Percentiles rank a stretch among this genome's conserved stretches.
Conservation (phyloP, 2,888 invertebrate genomes). For the Osmoderma eremita region DNA sequence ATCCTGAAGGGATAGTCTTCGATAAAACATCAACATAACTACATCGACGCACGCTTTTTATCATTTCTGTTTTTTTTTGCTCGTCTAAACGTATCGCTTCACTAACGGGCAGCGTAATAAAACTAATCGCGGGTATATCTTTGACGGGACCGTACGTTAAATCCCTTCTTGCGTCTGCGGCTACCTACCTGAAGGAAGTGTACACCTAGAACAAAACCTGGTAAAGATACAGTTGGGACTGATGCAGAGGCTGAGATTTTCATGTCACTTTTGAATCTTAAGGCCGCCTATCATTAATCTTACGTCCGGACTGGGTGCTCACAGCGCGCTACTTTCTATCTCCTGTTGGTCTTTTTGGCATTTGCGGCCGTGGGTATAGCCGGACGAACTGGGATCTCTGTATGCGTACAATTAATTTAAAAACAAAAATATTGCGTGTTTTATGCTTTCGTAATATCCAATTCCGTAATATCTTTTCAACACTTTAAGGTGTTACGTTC, state of each 20-base stretch:
- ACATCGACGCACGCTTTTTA: no score
- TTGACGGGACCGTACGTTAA: slow-evolving; percentile 42
- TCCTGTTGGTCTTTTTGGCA: slow-evolving; percentile 39
- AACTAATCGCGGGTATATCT: slow-evolving; percentile 38
- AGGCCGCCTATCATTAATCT: slow-evolving; percentile 64
- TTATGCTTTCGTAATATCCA: no score
- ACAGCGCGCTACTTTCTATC: slow-evolving; percentile 50
- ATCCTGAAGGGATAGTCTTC: no score
- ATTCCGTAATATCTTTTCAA: no score
- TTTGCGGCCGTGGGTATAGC: slow-evolving; percentile 39
- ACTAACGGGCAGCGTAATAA: slow-evolving; percentile 26
- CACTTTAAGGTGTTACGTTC: no score
- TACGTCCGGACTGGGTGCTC: slow-evolving; percentile 53
- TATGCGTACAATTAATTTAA: slow-evolving; percentile 26
- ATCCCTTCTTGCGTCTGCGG: slow-evolving; percentile 42
- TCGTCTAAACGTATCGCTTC: slow-evolving; percentile 8
- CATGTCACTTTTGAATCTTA: slow-evolving; percentile 65
- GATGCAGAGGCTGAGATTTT: slow-evolving; percentile 64
- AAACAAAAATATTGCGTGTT: slow-evolving; percentile 14
- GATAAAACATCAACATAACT: no score
- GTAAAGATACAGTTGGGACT: slow-evolving; percentile 60
- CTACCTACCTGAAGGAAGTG: slow-evolving; percentile 52
- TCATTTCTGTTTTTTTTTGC: no score
- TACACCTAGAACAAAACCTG: slow-evolving; percentile 60
- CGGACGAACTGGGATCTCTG: slow-evolving; percentile 17